Evolutionary conservation across 2,113 vertebrate species (phyloP).

Genomic region (Colinus virginianus): DNA sequence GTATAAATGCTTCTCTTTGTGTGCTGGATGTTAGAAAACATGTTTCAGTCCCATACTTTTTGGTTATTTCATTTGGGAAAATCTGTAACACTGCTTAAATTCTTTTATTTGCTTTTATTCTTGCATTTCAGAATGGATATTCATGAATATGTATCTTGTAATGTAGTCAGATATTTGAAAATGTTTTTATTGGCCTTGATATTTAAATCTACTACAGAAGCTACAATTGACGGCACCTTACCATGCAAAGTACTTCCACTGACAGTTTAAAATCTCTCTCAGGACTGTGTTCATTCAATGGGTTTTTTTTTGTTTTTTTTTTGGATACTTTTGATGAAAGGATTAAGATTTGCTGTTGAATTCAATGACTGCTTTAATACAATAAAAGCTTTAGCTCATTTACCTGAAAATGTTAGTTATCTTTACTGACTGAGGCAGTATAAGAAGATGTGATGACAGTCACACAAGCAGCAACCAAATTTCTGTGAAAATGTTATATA

Average conservation of each 20-base stretch:
- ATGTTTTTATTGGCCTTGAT: not conserved
- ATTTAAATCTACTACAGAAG: not conserved
- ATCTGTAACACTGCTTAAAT: not conserved
- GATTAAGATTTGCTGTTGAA: not conserved
- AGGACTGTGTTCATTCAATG: not conserved
- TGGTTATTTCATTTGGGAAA: not conserved
- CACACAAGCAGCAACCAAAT: no score
- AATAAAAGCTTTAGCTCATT: not conserved
- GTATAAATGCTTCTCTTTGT: not conserved
- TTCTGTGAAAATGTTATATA: no score
- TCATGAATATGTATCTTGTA: not conserved
- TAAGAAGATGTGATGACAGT: not conserved
- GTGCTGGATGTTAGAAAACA: not conserved
- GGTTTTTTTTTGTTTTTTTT: not conserved
- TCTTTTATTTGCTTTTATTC: not conserved
- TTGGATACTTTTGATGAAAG: not conserved
- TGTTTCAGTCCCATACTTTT: not conserved
- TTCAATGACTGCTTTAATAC: not conserved
- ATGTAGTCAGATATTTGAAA: not conserved
- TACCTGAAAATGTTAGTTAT: not conserved
- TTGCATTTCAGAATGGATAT: not conserved
- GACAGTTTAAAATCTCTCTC: not conserved
- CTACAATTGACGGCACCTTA: not conserved
- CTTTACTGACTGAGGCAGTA: not conserved
- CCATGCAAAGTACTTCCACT: not conserved